phyloP scores from a whole-genome alignment of 1,140 invertebrate genomes.

The Neodiprion virginianus region DNA sequence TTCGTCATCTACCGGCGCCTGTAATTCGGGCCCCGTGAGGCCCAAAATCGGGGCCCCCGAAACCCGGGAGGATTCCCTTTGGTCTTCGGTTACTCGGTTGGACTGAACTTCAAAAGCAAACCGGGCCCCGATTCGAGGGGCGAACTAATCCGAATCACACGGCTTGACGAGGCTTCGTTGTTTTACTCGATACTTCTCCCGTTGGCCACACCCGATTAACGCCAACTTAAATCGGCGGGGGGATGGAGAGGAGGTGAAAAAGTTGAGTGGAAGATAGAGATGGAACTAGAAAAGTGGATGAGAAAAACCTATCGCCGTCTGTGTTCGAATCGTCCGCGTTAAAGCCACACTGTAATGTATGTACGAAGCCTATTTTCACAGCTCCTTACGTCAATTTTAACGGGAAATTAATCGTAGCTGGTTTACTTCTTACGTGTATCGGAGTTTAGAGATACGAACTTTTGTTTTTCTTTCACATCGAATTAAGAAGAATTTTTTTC shows the following conservation, averaged over 20 bases:
- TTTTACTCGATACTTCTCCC: conserved; percentile 33
- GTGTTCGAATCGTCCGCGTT: too few species aligned
- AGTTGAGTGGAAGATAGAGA: neutral
- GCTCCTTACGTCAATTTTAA: too few species aligned
- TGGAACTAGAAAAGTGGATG: too few species aligned
- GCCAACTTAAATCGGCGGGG: conserved; percentile 14
- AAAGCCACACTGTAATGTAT: too few species aligned
- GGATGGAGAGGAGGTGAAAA: neutral
- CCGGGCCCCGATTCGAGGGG: neutral
- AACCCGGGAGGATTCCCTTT: neutral
- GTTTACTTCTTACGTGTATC: too few species aligned
- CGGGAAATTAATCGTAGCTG: too few species aligned
- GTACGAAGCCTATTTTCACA: too few species aligned
- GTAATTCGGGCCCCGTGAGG: conserved; percentile 32
- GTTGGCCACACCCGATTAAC: conserved; percentile 29
- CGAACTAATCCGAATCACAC: conserved; percentile 13
- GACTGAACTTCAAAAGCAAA: conserved; percentile 11
- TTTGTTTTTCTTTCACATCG: too few species aligned
- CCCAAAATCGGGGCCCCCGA: neutral
- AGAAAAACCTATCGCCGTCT: too few species aligned
- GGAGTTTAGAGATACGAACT: too few species aligned
- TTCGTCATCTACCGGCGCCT: conserved; percentile 50
- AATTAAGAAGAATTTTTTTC: too few species aligned
- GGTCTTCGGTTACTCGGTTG: conserved; percentile 5
- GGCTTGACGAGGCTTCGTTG: conserved; percentile 25